Conservation (phyloP, 2,888 invertebrate species). For the Odontomyia ornata region DNA sequence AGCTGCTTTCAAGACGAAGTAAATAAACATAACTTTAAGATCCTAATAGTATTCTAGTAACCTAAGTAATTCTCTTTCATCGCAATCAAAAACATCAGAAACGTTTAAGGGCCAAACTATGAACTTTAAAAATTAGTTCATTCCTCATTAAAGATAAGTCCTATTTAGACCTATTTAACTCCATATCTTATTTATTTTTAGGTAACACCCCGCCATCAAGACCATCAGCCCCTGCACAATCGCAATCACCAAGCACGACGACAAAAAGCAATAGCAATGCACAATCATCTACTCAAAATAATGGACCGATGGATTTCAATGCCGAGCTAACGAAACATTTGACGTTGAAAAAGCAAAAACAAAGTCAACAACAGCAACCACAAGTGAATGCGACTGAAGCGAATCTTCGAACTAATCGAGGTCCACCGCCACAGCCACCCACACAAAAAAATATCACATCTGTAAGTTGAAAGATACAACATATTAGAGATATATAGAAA, state of each 20-base stretch:
- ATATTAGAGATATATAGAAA: too few species aligned
- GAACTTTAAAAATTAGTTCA: neutral
- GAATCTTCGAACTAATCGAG: slow-evolving; percentile 67
- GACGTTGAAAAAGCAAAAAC: slow-evolving; percentile 63
- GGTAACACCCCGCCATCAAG: slow-evolving; percentile 49
- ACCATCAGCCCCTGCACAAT: slow-evolving; percentile 41
- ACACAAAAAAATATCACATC: slow-evolving; percentile 74
- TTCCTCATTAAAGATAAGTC: neutral
- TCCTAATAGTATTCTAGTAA: too few species aligned
- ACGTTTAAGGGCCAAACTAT: too few species aligned
- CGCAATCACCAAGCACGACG: slow-evolving; percentile 55
- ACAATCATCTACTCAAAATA: slow-evolving; percentile 36
- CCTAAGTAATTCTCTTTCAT: too few species aligned
- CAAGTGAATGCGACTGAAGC: slow-evolving; percentile 62
- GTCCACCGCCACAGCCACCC: slow-evolving; percentile 85
- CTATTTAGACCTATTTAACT: neutral
- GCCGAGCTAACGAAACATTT: slow-evolving; percentile 63
- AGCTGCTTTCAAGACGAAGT: too few species aligned
- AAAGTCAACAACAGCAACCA: slow-evolving; percentile 51
- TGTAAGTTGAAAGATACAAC: slow-evolving; percentile 61
- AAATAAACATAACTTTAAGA: too few species aligned
- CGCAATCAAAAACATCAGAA: too few species aligned
- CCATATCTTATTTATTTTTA: slow-evolving; percentile 1
- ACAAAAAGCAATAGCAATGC: slow-evolving; percentile 58
- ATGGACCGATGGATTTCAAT: slow-evolving; percentile 58